Base-by-base conservation (phyloP, 2,888 invertebrate species). In the Tiphia femorata region DNA sequence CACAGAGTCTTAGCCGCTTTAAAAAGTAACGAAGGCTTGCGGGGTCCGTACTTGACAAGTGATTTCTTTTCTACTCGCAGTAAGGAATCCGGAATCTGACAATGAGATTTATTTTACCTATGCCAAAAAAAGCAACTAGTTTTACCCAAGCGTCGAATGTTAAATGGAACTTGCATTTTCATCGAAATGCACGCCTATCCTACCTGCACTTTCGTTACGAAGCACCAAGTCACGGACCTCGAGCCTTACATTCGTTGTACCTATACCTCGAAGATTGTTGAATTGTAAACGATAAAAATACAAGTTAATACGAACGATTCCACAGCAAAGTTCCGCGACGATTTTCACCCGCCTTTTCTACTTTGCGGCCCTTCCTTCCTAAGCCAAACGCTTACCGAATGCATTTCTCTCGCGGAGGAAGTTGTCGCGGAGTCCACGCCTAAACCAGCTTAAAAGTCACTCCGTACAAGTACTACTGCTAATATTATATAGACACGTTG, bases 1-100 rank as follows among this genome's bases (percentile, higher is more conserved):
- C 66, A 59, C 69, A 67, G 67, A 72, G 68, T 70, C 68, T 71
- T 66, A 72, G 49, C 67, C 67, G 62, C 61, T 63, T 65, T 58
- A 67, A 67, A 51, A 6, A 57, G 46, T 14, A 14, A 33, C 53
- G 57, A 62, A 56, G 25, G 59, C 49, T 62, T 53, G 53, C 38
- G 52, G 57, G 49, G 53, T 56, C 42, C 41, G 30, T 42, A 47
- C 44, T 67, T 58, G 49, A 48, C 21, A 23, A n/a, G 14, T 12
- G n/a, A 33, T 33, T n/a, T 33, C 12, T n/a, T 33, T 33, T 12
- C n/a, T n/a, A n/a, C n/a, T n/a, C 8, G 25, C 8, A 25, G 6
- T 3, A 29, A 29, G 51, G 42, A 51, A 48, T 41, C 57, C 42
- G n/a, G n/a, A n/a, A n/a, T n/a, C n/a, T n/a, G n/a, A n/a, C n/a